Conservation (phyloP, 2,797 vertebrate species). For the Phrynocephalus forsythii region DNA sequence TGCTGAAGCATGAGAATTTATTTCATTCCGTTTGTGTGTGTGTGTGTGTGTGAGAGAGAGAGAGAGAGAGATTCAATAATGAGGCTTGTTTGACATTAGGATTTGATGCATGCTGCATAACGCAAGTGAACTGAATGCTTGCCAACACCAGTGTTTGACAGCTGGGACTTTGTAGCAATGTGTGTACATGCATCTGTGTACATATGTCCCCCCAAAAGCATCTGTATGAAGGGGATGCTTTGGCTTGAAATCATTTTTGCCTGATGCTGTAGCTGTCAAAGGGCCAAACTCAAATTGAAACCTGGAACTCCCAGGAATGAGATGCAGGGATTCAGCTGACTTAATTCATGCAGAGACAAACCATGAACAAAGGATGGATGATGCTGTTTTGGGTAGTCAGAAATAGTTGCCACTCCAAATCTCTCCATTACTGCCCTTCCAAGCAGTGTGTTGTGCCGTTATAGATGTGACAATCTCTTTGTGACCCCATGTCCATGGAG, state of each 20-base stretch:
- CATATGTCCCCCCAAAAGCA: too few species aligned
- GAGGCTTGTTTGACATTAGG: constrained; percentile 15
- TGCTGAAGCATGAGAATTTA: background rate
- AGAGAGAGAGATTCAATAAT: background rate
- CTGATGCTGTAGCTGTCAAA: background rate
- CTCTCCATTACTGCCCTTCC: too few species aligned
- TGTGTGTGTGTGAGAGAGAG: background rate
- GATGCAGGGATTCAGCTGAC: background rate
- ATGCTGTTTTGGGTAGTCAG: background rate
- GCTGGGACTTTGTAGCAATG: background rate
- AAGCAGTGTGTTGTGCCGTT: too few species aligned
- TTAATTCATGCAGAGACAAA: too few species aligned
- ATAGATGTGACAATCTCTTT: too few species aligned
- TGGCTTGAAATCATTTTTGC: background rate
- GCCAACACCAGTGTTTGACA: background rate
- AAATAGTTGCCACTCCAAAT: background rate
- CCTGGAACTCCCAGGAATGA: background rate
- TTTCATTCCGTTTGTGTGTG: background rate
- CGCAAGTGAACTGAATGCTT: constrained; percentile 14
- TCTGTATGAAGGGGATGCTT: background rate
- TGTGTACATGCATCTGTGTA: background rate
- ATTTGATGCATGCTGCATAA: background rate
- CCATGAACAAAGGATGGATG: too few species aligned
- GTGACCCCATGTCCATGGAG: too few species aligned
- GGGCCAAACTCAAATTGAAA: background rate